phyloP scores from a whole-genome alignment of 1,140 invertebrate species.

The Ruditapes philippinarum region DNA sequence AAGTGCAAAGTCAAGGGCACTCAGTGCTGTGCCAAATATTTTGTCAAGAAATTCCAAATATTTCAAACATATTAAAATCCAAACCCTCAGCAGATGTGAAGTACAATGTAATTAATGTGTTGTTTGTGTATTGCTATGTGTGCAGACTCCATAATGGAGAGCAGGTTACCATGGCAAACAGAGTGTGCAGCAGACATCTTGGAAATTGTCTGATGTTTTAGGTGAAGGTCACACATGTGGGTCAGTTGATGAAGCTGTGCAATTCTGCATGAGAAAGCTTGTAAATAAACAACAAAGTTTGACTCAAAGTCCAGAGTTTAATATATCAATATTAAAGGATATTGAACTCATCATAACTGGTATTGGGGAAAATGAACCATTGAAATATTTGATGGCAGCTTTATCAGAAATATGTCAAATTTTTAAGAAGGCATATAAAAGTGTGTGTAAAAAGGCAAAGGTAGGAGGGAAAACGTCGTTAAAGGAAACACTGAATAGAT shows the following conservation, averaged over 20 bases:
- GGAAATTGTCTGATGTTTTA: not conserved
- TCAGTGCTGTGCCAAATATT: not conserved
- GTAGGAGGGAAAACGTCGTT: not conserved
- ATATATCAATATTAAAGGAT: constrained; percentile 52
- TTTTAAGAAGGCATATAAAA: constrained; percentile 47
- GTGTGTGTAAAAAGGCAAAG: constrained; percentile 25
- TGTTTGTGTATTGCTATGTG: constrained; percentile 65
- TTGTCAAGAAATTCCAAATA: constrained; percentile 10
- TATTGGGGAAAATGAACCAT: not conserved
- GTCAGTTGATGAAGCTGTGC: constrained; percentile 54
- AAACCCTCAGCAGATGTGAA: constrained; percentile 66
- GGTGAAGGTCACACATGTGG: not conserved
- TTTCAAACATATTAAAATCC: constrained; percentile 38
- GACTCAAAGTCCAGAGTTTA: constrained; percentile 19
- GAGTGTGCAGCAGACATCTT: constrained; percentile 59
- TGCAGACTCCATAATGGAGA: constrained; percentile 69
- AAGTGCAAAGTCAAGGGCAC: constrained; percentile 13
- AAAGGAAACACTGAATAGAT: not conserved
- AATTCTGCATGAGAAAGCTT: constrained; percentile 41
- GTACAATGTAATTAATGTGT: constrained; percentile 66
- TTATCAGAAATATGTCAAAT: constrained; percentile 57
- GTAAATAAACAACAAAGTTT: not conserved
- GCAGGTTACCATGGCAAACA: constrained; percentile 42
- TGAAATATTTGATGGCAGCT: constrained; percentile 20
- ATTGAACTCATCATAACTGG: constrained; percentile 29